Evolutionary conservation across 2,113 vertebrate species (phyloP).

Genomic region (Notarius lentiginosus): DNA sequence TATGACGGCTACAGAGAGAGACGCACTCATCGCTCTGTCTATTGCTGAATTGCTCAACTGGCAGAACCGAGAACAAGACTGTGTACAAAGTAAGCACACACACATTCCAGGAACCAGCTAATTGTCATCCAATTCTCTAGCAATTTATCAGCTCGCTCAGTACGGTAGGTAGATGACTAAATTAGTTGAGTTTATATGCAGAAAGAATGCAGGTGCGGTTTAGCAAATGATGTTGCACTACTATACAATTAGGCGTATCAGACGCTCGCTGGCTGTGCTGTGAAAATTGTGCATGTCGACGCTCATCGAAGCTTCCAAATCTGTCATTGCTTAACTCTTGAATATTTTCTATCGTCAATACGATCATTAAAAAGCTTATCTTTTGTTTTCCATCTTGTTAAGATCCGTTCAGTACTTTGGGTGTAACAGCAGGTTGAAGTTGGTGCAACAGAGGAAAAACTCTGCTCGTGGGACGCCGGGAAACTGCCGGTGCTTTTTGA

Average conservation of each 20-base stretch:
- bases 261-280: no score
- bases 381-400: no score
- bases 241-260: background rate
- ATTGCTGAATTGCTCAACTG: conserved; percentile 84
- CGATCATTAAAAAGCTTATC: no score
- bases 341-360: no score
- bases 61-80: conserved; percentile 70
- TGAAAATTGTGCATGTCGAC: no score
- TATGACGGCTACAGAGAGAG: conserved; percentile 79
- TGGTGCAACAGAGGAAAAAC: no score
- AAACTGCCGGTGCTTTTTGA: no score
- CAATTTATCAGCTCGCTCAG: background rate
- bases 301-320: no score
- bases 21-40: conserved; percentile 78
- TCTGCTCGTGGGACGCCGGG: no score
- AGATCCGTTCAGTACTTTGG: no score
- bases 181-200: background rate
- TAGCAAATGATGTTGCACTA: background rate
- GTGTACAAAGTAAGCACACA: conserved; percentile 69
- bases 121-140: background rate
- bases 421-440: no score
- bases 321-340: no score
- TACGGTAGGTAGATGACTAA: background rate
- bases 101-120: background rate
- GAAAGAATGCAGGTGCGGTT: background rate